Evolutionary conservation across 2,888 invertebrate genomes (phyloP).

Genomic region (Drosophila mimica): DNA sequence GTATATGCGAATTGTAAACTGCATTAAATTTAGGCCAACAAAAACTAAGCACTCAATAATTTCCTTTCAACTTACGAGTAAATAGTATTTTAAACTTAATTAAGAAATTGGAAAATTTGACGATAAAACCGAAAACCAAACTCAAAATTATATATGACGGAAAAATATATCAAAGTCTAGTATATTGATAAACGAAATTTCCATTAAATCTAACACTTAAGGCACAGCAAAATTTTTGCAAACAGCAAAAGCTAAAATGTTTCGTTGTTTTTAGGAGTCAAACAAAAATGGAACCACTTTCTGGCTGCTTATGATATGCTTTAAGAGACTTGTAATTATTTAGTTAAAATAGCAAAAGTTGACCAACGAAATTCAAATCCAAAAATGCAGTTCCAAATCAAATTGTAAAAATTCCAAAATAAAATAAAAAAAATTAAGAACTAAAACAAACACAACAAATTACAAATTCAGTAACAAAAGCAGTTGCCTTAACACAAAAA

Average conservation of each 20-base stretch:
- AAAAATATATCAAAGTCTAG: conserved; percentile 52
- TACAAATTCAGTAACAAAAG: conserved; percentile 79
- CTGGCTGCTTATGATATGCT: conserved; percentile 67
- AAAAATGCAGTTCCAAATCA: conserved; percentile 57
- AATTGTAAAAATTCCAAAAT: conserved; percentile 54
- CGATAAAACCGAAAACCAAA: conserved; percentile 43
- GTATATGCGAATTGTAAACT: conserved; percentile 70
- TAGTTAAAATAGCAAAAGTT: conserved; percentile 47
- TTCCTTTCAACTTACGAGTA: conserved; percentile 40
- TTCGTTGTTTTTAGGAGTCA: conserved; percentile 84
- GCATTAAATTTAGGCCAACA: conserved; percentile 68
- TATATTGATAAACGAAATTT: conserved; percentile 56
- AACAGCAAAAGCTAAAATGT: conserved; percentile 57
- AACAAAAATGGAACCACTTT: conserved; percentile 56
- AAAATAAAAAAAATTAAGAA: conserved; percentile 40
- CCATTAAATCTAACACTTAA: conserved; percentile 64
- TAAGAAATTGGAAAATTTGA: conserved; percentile 47
- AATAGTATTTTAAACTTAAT: conserved; percentile 49
- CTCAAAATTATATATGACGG: conserved; percentile 47
- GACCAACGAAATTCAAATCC: conserved; percentile 54
- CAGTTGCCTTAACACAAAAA: conserved; percentile 83
- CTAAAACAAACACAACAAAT: conserved; percentile 61
- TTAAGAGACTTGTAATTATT: conserved; percentile 42
- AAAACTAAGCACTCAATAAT: conserved; percentile 55
- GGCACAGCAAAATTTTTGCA: conserved; percentile 68